phyloP scores from a whole-genome alignment of 1,140 invertebrate genomes.

The Hestina assimilis region DNA sequence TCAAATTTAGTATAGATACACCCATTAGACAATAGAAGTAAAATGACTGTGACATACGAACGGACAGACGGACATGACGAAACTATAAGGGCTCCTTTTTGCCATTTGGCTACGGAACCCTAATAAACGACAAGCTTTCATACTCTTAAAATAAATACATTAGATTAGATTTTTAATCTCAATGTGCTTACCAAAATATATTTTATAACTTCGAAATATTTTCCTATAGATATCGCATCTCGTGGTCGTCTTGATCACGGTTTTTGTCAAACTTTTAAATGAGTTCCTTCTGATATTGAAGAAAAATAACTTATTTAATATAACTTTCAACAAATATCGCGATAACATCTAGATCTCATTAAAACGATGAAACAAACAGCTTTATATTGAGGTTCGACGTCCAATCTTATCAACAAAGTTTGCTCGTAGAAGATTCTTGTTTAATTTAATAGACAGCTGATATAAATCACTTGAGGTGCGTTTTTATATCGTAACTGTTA shows the following conservation, averaged over 20 bases:
- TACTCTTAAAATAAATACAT: no score
- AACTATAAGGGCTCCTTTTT: no score
- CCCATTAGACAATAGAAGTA: no score
- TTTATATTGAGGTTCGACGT: conserved; percentile 22
- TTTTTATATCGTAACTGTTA: no score
- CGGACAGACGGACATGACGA: no score
- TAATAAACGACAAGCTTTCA: no score
- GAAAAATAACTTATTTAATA: conserved; percentile 48
- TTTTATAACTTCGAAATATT: not conserved
- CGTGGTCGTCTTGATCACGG: not conserved
- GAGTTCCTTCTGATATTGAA: conserved; percentile 23
- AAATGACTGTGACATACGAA: no score
- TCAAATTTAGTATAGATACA: no score
- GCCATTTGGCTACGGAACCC: no score
- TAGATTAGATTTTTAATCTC: no score
- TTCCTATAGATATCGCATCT: not conserved
- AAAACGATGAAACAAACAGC: conserved; percentile 31
- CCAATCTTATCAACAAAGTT: conserved; percentile 14
- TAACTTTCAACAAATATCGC: conserved; percentile 37
- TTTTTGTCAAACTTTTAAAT: conserved; percentile 39
- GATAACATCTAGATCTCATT: conserved; percentile 40
- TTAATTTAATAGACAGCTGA: conserved; percentile 1
- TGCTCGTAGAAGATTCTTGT: conserved; percentile 1
- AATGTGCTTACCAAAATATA: not conserved
- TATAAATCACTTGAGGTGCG: not conserved